Base-by-base conservation (phyloP, 2,113 vertebrate species). In the Dicerorhinus sumatrensis region DNA sequence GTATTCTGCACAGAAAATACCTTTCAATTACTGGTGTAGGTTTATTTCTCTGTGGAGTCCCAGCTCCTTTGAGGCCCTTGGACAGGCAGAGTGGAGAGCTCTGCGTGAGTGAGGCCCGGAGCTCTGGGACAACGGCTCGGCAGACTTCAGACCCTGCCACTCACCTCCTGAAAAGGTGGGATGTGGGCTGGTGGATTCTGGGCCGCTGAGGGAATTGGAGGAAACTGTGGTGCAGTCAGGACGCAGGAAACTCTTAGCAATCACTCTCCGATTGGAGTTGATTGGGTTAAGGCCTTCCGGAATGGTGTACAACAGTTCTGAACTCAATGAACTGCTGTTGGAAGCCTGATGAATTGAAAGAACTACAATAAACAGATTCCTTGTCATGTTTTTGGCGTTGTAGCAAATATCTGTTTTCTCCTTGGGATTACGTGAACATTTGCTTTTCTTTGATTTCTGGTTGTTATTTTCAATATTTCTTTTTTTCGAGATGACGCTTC, bases 251-350 rank as follows among this genome's bases (percentile, higher is more conserved):
- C 94, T 70, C 94, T 90, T 94, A 97, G 89, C 93, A 87, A 7
- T 93, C 80, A 67, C 20, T 27, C 67, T 89, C 96, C 46, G 65
- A 97, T 98, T 98, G 90, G 96, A 91, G 94, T 97, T 98, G 98
- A 98, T 98, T 97, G 98, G 98, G 98, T 98, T 98, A 98, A 98
- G 98, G 97, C 97, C 96, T 98, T 98, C 96, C 0, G 4, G 97
- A 98, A 97, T 85, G 62, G 96, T 73, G 87, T 95, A 79, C 97
- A 97, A 94, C 94, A 87, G 96, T 97, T 97, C 91, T 98, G 96
- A 98, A 98, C 98, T 98, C 97, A 96, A 13, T 98, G 97, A 98
- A 98, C 97, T 93, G 77, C 94, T 96, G 96, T 84, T 97, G 93
- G 97, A 98, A 98, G 80, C 91, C 89, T 91, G 87, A 98, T 95